Base-by-base conservation (phyloP, 2,797 vertebrate genomes). In the Propithecus perrieri region DNA sequence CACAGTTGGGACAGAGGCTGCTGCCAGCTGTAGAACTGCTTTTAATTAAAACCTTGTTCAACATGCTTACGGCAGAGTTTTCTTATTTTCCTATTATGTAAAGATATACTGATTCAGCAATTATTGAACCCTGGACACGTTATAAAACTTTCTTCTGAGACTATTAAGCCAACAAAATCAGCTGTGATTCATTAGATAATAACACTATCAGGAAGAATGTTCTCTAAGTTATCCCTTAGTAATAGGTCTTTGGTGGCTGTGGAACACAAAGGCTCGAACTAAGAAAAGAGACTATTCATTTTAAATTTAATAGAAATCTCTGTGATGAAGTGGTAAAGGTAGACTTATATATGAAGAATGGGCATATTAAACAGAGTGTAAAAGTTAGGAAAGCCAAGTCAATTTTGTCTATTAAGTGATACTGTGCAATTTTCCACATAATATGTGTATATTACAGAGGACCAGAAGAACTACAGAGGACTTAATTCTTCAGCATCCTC, bases 41-140 rank as follows among this genome's bases (percentile, higher is more conserved):
- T 99, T 98, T 98, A 97, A 98, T 98, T 98, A 98, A 97, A 95
- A 81, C 87, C 93, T 85, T 97, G 91, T 93, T 93, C 90, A 78
- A 85, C 89, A 97, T 0, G 61, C 92, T 97, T 96, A 96, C 94
- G 94, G 87, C 96, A 96, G 93, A 78, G 46, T 87, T 97, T 98
- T 97, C 93, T 97, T 97, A 96, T 85, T 97, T 98, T 98, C 90
- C 93, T 96, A 79, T 98, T 98, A 92, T 92, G 97, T 96, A 97
- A 98, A 98, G 97, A 98, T 90, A 71, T 75, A 98, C 98, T 98
- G 98, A 98, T 97, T 99, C 98, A 99, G 98, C 98, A 98, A 85
- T 97, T 98, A 97, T 86, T 98, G 89, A 98, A 95, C 94, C 3
- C 74, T 97, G 93, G 97, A 97, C 95, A 97, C 88, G 41, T 98